Conservation (phyloP, 2,888 invertebrate species). For the Callimorpha dominula region DNA sequence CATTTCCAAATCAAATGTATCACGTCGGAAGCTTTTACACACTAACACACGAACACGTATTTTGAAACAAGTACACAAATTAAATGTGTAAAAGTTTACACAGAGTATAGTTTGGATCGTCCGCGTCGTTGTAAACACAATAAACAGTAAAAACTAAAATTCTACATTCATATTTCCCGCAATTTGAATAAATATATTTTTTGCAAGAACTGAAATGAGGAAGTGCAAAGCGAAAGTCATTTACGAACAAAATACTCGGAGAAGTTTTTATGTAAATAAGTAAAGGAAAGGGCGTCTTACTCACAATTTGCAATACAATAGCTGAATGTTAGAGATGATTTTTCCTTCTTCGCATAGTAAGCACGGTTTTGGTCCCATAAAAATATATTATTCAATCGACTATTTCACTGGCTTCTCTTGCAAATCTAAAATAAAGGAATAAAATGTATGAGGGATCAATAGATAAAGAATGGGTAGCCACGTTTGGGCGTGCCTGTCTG, state of each 20-base stretch:
- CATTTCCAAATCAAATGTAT: not conserved
- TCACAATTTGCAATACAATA: conserved; percentile 85
- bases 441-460: conserved; percentile 75
- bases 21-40: no score
- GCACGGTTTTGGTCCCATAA: conserved; percentile 79
- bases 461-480: conserved; percentile 62
- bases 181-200: conserved; percentile 50
- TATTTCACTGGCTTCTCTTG: conserved; percentile 76
- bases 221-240: conserved; percentile 78
- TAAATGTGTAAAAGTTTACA: not conserved
- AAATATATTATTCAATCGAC: conserved; percentile 85
- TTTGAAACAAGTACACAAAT: not conserved
- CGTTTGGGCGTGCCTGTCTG: conserved; percentile 37
- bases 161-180: conserved; percentile 31
- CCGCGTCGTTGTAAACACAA: not conserved
- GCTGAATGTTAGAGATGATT: conserved; percentile 82
- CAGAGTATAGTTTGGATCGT: not conserved
- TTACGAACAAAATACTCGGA: conserved; percentile 74
- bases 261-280: conserved; percentile 83
- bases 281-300: conserved; percentile 77
- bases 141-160: conserved; percentile 11
- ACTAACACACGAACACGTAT: not conserved
- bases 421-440: conserved; percentile 76
- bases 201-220: conserved; percentile 55
- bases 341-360: conserved; percentile 83